Evolutionary conservation across 2,797 vertebrate genomes (phyloP).

Genomic region (Tokudaia muenninki): DNA sequence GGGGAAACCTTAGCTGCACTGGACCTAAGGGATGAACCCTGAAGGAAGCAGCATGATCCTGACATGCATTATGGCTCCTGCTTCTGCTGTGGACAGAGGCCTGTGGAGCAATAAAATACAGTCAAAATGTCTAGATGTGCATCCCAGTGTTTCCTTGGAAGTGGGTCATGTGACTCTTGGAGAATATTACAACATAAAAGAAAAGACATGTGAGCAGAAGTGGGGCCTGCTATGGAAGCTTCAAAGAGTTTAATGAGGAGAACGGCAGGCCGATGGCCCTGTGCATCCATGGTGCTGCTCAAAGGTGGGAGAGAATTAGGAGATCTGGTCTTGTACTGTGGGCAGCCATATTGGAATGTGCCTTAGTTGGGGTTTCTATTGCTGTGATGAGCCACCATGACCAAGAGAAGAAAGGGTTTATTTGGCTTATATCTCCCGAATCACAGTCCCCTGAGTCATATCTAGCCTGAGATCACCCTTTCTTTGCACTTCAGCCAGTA

Average conservation of each 20-base stretch:
- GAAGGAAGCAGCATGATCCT: too few species aligned
- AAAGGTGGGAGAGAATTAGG: background rate
- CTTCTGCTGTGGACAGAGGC: background rate
- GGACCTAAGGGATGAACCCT: background rate
- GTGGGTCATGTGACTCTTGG: background rate
- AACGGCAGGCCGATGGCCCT: background rate
- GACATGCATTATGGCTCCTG: background rate
- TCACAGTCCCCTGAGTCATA: background rate
- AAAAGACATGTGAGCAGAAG: background rate
- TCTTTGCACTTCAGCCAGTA: background rate
- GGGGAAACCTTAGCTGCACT: background rate
- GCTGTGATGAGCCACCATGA: background rate
- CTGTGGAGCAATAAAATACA: background rate
- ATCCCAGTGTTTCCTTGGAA: background rate
- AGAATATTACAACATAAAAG: background rate
- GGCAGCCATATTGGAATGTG: background rate
- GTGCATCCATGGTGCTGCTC: background rate
- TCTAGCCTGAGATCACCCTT: background rate
- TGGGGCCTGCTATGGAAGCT: background rate
- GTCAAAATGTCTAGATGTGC: background rate
- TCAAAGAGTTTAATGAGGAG: background rate
- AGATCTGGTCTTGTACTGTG: background rate
- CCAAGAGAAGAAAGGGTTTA: background rate
- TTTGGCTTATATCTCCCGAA: background rate
- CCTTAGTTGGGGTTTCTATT: background rate